Evolutionary conservation across 2,797 vertebrate genomes (phyloP), one percentile per base, ranked within the genome.

Genomic region (Coreius guichenoti): DNA sequence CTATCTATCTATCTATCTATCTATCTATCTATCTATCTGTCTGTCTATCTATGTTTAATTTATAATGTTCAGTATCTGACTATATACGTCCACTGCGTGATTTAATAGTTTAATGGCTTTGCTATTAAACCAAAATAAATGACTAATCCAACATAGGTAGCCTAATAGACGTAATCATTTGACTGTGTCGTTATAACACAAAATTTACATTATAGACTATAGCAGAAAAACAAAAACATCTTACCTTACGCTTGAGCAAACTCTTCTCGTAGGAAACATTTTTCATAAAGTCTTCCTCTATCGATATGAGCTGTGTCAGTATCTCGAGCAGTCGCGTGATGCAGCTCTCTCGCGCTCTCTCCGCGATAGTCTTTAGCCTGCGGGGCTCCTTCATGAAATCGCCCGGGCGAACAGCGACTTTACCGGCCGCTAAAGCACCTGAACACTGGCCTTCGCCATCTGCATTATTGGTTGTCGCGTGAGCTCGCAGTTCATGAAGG

Each of bases 221-320:
- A 45, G 13, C 13, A 72, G 23, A 72, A 61, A 19, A 4, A 23
- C 4, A 19, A n/a, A 56, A 47, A 3, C 77, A 5, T 51, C 29
- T 87, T 51, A 89, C 89, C 89, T 90, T 90, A 43, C 76, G 81
- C 5, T 86, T 81, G 17, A 89, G 69, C 12, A 87, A 83, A 29
- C 36, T 54, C 56, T 36, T 80, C 8, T 36, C 54, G 16, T 81
- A 73, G 11, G 82, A 61, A 0, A 54, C 47, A 8, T 9, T 11
- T 49, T 39, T 76, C 1, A 82, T 67, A 1, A 90, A 45, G 21
- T 87, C 89, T 74, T 85, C 36, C 65, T 90, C 84, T 23, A 89
- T 78, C 0, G 87, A 45, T 4, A 90, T 87, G 31, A 87, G 75
- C 33, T 73, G 82, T 0, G 79, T 68, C 9, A 90, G 39, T 36